phyloP scores from a whole-genome alignment of 2,113 vertebrate species.

The Dryoscopus gambensis region DNA sequence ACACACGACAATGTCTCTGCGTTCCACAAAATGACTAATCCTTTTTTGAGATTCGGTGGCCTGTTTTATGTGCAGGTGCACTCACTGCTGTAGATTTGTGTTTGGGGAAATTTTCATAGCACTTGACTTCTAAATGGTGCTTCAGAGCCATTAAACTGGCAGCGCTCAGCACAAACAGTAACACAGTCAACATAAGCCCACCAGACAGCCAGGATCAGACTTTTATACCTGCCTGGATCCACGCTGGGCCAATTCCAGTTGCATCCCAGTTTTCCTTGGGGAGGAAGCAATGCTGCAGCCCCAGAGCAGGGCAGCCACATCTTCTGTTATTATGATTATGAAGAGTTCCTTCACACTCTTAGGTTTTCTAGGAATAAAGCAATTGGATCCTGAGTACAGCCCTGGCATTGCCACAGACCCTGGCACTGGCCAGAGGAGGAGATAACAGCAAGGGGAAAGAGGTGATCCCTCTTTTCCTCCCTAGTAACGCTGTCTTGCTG shows the following conservation, averaged over 20 bases:
- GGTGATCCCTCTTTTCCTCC: background rate
- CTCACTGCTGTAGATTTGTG: background rate
- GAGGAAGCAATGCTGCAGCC: background rate
- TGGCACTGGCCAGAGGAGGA: background rate
- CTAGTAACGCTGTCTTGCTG: background rate
- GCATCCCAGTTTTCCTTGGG: background rate
- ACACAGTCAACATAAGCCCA: fast-evolving
- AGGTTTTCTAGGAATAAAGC: background rate
- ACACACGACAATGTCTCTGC: background rate
- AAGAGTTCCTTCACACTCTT: background rate
- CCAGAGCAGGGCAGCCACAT: background rate
- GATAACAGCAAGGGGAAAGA: background rate
- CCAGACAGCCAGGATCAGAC: background rate
- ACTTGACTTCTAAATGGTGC: background rate
- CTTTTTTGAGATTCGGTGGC: background rate
- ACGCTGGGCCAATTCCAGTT: background rate
- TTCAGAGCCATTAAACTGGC: background rate
- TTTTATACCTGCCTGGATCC: background rate
- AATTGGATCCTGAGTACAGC: background rate
- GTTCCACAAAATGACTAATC: background rate
- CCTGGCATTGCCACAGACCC: background rate
- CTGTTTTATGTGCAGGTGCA: background rate
- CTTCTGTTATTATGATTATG: background rate
- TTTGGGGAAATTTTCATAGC: background rate
- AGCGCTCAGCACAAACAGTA: background rate